A percentile compares a stretch with the other conserved stretches of the same genome.
Conservation (phyloP, 1,140 invertebrate genomes). For the Andrena cerasifolii region DNA sequence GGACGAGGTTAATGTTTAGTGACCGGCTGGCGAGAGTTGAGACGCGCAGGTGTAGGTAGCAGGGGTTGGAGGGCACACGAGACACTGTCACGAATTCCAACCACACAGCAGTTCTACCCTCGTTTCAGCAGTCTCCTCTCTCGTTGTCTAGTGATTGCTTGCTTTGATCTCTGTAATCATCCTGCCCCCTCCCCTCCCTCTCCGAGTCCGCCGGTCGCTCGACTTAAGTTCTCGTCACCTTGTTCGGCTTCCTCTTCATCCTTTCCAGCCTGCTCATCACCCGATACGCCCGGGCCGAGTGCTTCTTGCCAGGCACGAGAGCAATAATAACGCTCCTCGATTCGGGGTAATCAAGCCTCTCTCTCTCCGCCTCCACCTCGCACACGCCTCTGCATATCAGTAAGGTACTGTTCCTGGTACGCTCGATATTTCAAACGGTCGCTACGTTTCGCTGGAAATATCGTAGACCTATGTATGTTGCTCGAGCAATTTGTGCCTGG, state of each 20-base stretch:
- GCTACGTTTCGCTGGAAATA: no score
- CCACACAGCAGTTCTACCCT: slow-evolving; percentile 39
- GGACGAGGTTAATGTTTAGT: slow-evolving; percentile 31
- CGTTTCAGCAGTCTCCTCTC: slow-evolving; percentile 64
- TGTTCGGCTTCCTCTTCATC: slow-evolving; percentile 39
- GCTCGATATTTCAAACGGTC: not conserved
- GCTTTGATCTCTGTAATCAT: slow-evolving; percentile 79
- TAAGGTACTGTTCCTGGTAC: not conserved
- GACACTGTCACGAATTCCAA: slow-evolving; percentile 33
- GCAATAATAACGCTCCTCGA: slow-evolving; percentile 30
- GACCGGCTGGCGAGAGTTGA: slow-evolving; percentile 18
- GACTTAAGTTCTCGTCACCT: slow-evolving; percentile 68
- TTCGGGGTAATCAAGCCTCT: slow-evolving; percentile 24
- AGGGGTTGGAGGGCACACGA: not conserved
- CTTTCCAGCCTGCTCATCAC: slow-evolving; percentile 26
- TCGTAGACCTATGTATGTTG: not conserved
- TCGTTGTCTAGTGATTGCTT: slow-evolving; percentile 76
- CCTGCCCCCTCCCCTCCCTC: slow-evolving; percentile 43
- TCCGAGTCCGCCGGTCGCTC: not conserved
- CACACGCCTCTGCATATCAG: not conserved
- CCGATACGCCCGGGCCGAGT: slow-evolving; percentile 1
- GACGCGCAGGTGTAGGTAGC: slow-evolving; percentile 31
- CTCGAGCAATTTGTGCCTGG: not conserved
- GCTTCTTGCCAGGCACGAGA: slow-evolving; percentile 22
- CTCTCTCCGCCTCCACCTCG: no score